Base-by-base conservation (phyloP, 92 coral and sea anemone species). In the Porites divaricata region DNA sequence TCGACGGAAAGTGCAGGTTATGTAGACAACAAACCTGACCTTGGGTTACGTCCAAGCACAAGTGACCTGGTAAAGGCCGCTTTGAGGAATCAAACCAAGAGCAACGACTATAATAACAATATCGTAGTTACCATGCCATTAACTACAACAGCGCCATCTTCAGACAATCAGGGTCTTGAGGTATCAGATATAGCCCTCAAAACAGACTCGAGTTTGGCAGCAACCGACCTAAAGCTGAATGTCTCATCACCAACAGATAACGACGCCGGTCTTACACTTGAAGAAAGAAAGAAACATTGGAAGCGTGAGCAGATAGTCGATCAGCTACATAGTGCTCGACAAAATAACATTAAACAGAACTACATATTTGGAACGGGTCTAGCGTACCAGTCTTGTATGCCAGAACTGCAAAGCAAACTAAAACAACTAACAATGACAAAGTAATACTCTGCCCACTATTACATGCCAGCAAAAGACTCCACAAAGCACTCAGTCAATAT, bases 311-410 rank as follows among this genome's bases (percentile, higher is more conserved):
- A 88, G 74, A 75, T 91, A 2, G 90, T 88, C 70, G 89, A 88
- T 35, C 83, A 86, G 65, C 81, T 91, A 6, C 81, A 84, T 7
- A 70, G 53, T 61, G 81, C 82, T 26, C 73, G 84, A 7, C 45
- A 72, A 10, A 80, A 73, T 25, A 88, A 80, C 74, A 24, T 59
- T 20, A 72, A 59, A 23, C 81, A 81, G 67, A 86, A 69, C 77
- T 65, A 71, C 49, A 88, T 88, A 72, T 90, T 84, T 51, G 95
- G 92, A 15, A 88, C 95, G 51, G 95, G 95, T 15, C 83, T 91
- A 63, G 95, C 92, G 22, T 91, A 88, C 67, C 87, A 73, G 72
- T 74, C 87, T 5, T 89, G 92, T 28, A 85, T 91, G 90, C 92
- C 92, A 1, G 95, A 91, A 82, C 86, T 91, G 66, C 87, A 88